Conservation (phyloP, 2,888 invertebrate genomes). For the Dione vanillae region DNA sequence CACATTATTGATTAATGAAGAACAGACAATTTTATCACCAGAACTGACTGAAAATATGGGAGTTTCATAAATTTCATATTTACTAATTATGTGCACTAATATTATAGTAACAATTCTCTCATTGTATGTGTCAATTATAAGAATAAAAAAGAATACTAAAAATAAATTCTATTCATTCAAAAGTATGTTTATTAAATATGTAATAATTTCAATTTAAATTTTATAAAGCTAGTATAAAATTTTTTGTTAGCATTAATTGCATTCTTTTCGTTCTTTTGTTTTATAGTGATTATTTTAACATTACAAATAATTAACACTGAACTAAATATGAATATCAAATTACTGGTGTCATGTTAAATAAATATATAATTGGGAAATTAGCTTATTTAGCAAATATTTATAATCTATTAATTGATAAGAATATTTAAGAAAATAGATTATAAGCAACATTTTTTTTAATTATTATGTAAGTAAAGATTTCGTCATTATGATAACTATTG, state of each 20-base stretch:
- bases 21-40: neutral
- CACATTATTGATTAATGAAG: conserved; percentile 19
- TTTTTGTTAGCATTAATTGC: neutral
- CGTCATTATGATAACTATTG: neutral
- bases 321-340: neutral
- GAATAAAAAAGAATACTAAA: neutral
- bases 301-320: neutral
- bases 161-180: neutral
- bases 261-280: neutral
- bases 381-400: no score
- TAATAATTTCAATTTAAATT: no score
- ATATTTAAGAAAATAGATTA: neutral
- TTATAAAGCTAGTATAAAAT: neutral
- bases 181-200: neutral
- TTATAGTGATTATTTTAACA: neutral
- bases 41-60: neutral
- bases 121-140: neutral
- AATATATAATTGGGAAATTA: neutral
- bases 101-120: neutral
- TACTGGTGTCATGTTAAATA: neutral
- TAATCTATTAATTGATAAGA: neutral
- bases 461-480: neutral
- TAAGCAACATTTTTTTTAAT: neutral
- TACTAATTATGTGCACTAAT: neutral
- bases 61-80: neutral